Evolutionary conservation across 2,113 vertebrate species (phyloP), one percentile per base, ranked within the genome.

Genomic region (Procapra przewalskii): DNA sequence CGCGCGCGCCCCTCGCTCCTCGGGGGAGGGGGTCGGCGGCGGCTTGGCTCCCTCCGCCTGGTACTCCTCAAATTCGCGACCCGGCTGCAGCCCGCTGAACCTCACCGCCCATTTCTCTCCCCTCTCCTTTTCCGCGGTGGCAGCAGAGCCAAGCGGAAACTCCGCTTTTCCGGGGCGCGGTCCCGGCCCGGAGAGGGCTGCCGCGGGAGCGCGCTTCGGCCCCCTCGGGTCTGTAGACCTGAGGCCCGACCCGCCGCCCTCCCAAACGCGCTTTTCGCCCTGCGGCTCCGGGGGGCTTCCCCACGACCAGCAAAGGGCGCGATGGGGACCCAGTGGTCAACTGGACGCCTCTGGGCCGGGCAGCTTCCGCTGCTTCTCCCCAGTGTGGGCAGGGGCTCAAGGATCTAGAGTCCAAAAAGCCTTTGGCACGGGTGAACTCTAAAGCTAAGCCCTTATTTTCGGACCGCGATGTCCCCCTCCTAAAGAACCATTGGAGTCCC

Each of bases 101-200:
- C 12, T 43, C 23, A 12, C 36, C 36, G 5, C 3, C 14, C 12
- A 7, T 36, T 17, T 77, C 11, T 60, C n/a, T 13, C 13, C 48
- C 45, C 14, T 23, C 10, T 11, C 31, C 59, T 27, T 54, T 71
- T 33, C 5, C 2, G 43, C 36, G 3, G n/a, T 50, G 3, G 21
- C 60, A 60, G n/a, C 81, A 33, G 0, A 27, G 94, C 91, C 67
- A 19, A 71, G 81, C 96, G 98, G 97, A 98, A 98, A 95, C 82
- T 62, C 79, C 15, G 86, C 97, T 94, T 97, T 98, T 97, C 97
- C 96, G 97, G 98, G 97, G 97, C 91, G 96, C 98, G 95, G 97
- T 48, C 95, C 64, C 48, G 50, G 55, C 45, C 33, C 6, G 84
- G 48, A 54, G 85, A 31, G 48, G 55, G 40, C 59, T 79, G 50